Base-by-base conservation (phyloP, 1,140 invertebrate species). In the Tetraneura akinire region DNA sequence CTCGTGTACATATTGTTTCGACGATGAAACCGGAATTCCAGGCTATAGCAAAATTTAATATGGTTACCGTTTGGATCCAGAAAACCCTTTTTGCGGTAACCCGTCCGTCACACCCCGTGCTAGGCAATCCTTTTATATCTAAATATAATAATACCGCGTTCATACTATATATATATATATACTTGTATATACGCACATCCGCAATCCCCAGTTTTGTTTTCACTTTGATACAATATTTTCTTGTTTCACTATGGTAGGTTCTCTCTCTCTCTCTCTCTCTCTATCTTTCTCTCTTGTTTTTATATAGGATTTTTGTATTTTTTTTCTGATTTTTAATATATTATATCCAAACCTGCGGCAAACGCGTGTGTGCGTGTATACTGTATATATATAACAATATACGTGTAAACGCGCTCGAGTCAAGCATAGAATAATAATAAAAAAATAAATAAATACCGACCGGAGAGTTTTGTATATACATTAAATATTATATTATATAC, bases 21-120 rank as follows among this genome's bases (percentile, higher is more conserved):
- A 18, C 16, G 74, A 16, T 62, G 74, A 78, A 78, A 78, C 74
- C 74, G 74, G 74, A 78, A 78, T 78, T 78, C 74, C 74, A 18
- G 32, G 55, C 55, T 60, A 60, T 47, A 60, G 74, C 55, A 78
- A 78, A 78, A 78, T 78, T 78, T 78, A 78, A 78, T 78, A 78
- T 78, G 74, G 74, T 78, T 78, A 78, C 74, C 74, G 74, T 62
- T 76, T 37, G 73, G 37, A 60, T 21, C 74, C 21, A n/a, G 55
- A 78, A 78, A 78, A 78, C 74, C 74, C 55, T 78, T 78, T 78
- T 78, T 60, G 74, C 55, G 74, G 74, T 78, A 18, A 18, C 26
- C 29, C 29, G 60, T 64, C 29, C 51, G 29, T 29, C 11, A 8
- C 8, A 37, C 45, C 1, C 45, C 13, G 45, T 23, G 8, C 14